Conservation (phyloP, 2,113 vertebrate genomes). For the Melanerpes formicivorus region DNA sequence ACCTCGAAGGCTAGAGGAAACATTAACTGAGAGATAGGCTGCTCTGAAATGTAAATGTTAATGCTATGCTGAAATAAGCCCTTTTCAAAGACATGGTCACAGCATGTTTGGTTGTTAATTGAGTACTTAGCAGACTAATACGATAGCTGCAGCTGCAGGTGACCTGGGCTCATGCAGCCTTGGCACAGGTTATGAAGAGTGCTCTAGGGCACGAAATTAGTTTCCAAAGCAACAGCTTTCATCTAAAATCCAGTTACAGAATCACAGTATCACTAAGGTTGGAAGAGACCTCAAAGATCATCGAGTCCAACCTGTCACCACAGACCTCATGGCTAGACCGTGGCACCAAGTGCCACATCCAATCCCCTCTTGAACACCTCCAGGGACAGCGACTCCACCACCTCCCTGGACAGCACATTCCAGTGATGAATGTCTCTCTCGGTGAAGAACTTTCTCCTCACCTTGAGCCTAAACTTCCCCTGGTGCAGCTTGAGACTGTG, state of each 20-base stretch:
- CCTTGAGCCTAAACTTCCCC: too few relatives aligned
- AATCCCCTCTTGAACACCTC: too few relatives aligned
- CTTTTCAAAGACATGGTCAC: background rate
- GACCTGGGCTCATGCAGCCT: background rate
- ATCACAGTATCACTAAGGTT: too few relatives aligned
- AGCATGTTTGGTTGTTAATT: background rate
- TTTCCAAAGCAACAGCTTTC: background rate
- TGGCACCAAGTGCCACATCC: too few relatives aligned
- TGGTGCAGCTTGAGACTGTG: too few relatives aligned
- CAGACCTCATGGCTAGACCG: too few relatives aligned
- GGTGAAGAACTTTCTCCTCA: too few relatives aligned
- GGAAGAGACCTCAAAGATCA: too few relatives aligned
- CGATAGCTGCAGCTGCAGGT: background rate
- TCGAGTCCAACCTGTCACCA: too few relatives aligned
- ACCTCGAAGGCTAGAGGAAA: constrained; percentile 32
- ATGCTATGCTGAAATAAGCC: background rate
- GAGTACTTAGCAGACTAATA: background rate
- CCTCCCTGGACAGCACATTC: too few relatives aligned
- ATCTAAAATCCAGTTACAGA: background rate
- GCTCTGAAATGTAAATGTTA: constrained; percentile 22
- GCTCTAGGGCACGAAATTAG: background rate
- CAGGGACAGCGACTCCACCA: too few relatives aligned
- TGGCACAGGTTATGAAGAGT: background rate
- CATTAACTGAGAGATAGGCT: background rate
- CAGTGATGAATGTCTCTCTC: too few relatives aligned